phyloP scores from a whole-genome alignment of 2,888 invertebrate genomes.

The Lissonota sp. region DNA sequence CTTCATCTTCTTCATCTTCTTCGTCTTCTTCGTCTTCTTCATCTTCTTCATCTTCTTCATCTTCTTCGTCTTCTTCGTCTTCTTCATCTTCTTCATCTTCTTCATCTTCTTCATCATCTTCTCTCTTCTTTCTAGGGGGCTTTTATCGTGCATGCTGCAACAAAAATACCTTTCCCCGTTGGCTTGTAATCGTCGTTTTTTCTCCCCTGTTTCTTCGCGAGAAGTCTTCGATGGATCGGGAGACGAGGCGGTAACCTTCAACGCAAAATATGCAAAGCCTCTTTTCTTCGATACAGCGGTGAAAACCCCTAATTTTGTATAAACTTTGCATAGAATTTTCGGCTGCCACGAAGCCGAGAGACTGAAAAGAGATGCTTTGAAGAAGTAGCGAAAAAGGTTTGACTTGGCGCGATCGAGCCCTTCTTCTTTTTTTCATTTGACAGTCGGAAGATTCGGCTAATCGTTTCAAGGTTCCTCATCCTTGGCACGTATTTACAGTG shows the following conservation, averaged over 20 bases:
- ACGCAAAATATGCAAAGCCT: slow-evolving; percentile 45
- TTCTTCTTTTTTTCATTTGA: not conserved
- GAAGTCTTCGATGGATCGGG: slow-evolving; percentile 26
- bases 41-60: slow-evolving; percentile 85
- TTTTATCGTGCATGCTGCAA: slow-evolving; percentile 70
- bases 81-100: slow-evolving; percentile 82
- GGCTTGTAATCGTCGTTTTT: not conserved
- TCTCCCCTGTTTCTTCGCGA: not conserved
- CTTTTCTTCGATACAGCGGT: not conserved
- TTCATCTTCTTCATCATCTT: slow-evolving; percentile 81
- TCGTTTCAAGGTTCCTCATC: slow-evolving; percentile 51
- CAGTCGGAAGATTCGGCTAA: slow-evolving; percentile 42
- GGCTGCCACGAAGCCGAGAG: not conserved
- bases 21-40: slow-evolving; percentile 80
- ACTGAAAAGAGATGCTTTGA: not conserved
- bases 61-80: slow-evolving; percentile 85
- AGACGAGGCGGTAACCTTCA: not conserved
- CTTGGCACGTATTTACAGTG: not conserved
- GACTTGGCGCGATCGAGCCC: not conserved
- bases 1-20: slow-evolving; percentile 81
- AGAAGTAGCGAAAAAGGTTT: not conserved
- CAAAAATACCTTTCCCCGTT: slow-evolving; percentile 22
- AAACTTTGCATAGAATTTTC: slow-evolving; percentile 12
- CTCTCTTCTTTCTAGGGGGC: slow-evolving; percentile 85
- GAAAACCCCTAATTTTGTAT: slow-evolving; percentile 37